Base-by-base conservation (phyloP, 1,140 invertebrate species). In the Saccostrea glomerata region DNA sequence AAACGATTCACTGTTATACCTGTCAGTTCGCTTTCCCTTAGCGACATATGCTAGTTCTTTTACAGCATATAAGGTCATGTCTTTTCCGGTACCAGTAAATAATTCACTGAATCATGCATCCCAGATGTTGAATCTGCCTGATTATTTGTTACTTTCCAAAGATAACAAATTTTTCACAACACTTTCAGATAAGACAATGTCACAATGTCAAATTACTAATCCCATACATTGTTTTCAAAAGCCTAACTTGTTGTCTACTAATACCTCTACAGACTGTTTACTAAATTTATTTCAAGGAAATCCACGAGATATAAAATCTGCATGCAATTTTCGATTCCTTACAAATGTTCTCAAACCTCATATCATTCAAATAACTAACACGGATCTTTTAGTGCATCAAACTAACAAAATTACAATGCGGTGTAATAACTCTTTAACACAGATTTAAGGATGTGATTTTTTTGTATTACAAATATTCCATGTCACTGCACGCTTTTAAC, bases 381-480 rank as follows among this genome's bases (percentile, higher is more conserved):
- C 55, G 4, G 30, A 60, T 17, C 4, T 85, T 56, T 30, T 85
- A 4, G 58, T 85, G 5, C 36, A 85, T 63, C n/a, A 86, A 11
- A 73, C 40, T 73, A 13, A 20, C n/a, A 54, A 20, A n/a, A n/a
- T 85, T 1, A 30, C 54, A 17, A 73, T 54, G 47, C 20, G 11
- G 2, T 86, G 63, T 20, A 47, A 17, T 25, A 11, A 63, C 9
- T 12, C 30, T 47, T 0, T 23, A 23, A 77, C 66, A 56, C 7
- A 20, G 0, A 17, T 77, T 0, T 3, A n/a, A 73, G 85, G 70
- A 6, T 87, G 86, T 87, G 20, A 47, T 23, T 87, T 47, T n/a
- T n/a, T 82, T 87, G 86, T 56, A 87, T 82, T 15, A 77, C 30
- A 12, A 55, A 30, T 7, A 56, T 87, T 3, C 70, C 86, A 25